Base-by-base conservation (phyloP, 1,140 invertebrate genomes). In the Dufourea novaeangliae region DNA sequence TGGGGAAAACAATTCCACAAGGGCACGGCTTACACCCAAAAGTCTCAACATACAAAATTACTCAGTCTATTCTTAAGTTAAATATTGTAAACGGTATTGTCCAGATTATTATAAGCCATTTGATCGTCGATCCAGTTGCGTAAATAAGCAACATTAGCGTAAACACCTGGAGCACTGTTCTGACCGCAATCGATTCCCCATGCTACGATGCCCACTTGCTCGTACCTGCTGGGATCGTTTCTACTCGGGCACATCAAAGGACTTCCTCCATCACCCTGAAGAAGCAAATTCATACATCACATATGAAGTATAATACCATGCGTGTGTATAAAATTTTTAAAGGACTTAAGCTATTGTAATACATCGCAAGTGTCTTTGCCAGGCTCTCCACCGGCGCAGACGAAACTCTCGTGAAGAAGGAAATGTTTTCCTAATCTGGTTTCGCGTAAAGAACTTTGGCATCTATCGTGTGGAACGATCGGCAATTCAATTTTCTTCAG, bases 81-180 rank as follows among this genome's bases (percentile, higher is more conserved):
- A 54, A 64, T 81, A 46, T 83, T 79, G 64, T 91, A 91, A 52
- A 81, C 76, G 0, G 64, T 84, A n/a, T 84, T 90, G 71, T 93
- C 91, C 8, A 93, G 52, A 78, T 91, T 91, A 14, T 90, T 82
- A 37, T 80, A 87, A 34, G 74, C 78, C 67, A 94, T 88, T 86
- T 93, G 86, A 68, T 93, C 89, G 86, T 97, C 96, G n/a, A 97
- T 96, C 97, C 97, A 98, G 7, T 91, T 79, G 2, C 95, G 92
- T 62, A 94, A 95, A 3, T 91, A 75, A 2, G 96, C 94, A 2
- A 97, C 94, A 82, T 95, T 96, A 0, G 95, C 96, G 86, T 97
- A 98, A 8, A 97, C 96, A 2, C 95, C 97, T 0, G 97, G 97
- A 22, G 95, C 94, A 66, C 94, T 93, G 46, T 93, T 91, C 78